Evolutionary conservation across 1,140 invertebrate genomes (phyloP).

Genomic region (Cyclargus thomasi): DNA sequence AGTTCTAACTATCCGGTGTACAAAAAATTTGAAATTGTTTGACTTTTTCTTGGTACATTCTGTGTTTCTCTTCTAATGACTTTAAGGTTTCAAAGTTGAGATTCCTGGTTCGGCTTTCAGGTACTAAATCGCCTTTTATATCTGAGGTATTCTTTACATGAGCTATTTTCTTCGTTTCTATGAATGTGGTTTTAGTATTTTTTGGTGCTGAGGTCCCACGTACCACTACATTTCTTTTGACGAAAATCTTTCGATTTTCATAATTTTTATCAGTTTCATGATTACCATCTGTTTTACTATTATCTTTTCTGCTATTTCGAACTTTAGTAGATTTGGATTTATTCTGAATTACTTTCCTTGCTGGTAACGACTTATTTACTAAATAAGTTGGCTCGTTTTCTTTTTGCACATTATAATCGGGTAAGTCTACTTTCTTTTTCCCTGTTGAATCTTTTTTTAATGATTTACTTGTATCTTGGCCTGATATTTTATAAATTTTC

Average conservation of each 20-base stretch:
- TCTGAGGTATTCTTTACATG: background rate
- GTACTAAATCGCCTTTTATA: constrained; percentile 15
- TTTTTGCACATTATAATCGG: constrained; percentile 22
- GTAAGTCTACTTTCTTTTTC: constrained; percentile 25
- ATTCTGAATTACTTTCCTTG: constrained; percentile 13
- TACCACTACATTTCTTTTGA: background rate
- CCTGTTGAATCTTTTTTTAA: constrained; percentile 35
- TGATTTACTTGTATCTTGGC: constrained; percentile 39
- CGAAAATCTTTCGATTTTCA: background rate
- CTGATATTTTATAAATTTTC: constrained; percentile 56
- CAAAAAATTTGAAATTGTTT: constrained; percentile 34
- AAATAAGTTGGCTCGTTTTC: constrained; percentile 41
- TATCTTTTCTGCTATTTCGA: constrained; percentile 28
- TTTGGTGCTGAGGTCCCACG: background rate
- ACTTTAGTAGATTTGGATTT: constrained; percentile 37
- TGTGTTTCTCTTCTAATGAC: constrained; percentile 58
- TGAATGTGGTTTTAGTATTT: constrained; percentile 19
- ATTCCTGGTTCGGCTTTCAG: constrained; percentile 31
- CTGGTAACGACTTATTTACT: constrained; percentile 42
- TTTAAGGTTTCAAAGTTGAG: constrained; percentile 39
- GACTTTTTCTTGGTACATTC: constrained; percentile 58
- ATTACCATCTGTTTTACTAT: constrained; percentile 4
- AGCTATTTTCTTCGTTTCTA: background rate
- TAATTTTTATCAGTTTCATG: background rate
- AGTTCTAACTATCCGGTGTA: background rate